Evolutionary conservation across 2,797 vertebrate genomes (phyloP), one percentile per base, ranked within the genome.

Genomic region (Schizopygopsis malacanthus): DNA sequence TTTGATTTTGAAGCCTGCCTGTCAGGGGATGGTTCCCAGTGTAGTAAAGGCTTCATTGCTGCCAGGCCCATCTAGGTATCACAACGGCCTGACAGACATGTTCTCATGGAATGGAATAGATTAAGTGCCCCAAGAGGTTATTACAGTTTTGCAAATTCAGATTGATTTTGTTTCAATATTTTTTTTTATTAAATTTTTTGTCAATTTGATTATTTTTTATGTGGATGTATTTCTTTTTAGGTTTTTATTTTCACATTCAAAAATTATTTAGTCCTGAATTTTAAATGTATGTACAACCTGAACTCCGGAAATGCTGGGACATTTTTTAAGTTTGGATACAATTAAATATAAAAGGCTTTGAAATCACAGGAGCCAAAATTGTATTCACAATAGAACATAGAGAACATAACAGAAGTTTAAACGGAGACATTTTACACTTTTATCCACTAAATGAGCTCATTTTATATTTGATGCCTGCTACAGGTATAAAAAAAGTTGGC

Each of bases 61-160:
- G 89, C 85, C 71, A 72, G 50, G 85, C 87, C 87, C 89, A 86
- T 90, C 83, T 85, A 92, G 87, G 86, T 79, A 91, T 93, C 92
- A 90, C 80, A 90, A 90, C 87, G 65, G 81, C 77, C 90, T 93
- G 91, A 93, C 92, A 91, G 90, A 43, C 78, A 90, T 69, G 90
- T 93, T 94, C 90, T 94, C 61, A 91, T 65, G 41, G 71, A 85
- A 88, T 82, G 91, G 91, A 92, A 92, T 87, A 91, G 91, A 92
- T 93, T 91, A 92, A 94, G 92, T 50, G 83, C 43, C 12, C 54
- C 37, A 6, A 79, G 8, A 6, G 54, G 4, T 79, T 79, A 41
- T 78, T 25, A 6, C 16, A 43, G 13, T 39, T 76, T 54, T 56
- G 22, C 6, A 22, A 11, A 54, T 54, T 77, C 18, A 15, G 50